Evolutionary conservation across 1,140 invertebrate species (phyloP).

Genomic region (Euwallacea similis): DNA sequence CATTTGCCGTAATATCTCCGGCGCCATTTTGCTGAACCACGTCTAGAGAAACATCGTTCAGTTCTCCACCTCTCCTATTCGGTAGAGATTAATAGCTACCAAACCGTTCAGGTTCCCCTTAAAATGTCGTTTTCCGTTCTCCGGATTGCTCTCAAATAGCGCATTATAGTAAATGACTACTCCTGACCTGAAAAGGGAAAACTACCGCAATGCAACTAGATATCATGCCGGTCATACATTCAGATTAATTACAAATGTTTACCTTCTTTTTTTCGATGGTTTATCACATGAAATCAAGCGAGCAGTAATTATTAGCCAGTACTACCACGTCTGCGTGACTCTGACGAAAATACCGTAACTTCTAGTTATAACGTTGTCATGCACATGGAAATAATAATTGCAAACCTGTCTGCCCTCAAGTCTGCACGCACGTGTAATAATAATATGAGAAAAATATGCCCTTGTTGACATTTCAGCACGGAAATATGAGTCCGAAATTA

Average conservation of each 20-base stretch:
- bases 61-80: no score
- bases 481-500: slow-evolving; percentile 25
- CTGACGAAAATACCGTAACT: slow-evolving; percentile 39
- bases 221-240: slow-evolving; percentile 6
- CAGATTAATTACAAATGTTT: slow-evolving; percentile 28
- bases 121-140: no score
- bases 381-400: slow-evolving; percentile 42
- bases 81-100: no score
- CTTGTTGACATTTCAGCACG: slow-evolving; percentile 36
- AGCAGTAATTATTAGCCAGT: slow-evolving; percentile 41
- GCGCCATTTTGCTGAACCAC: no score
- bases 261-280: slow-evolving; percentile 27
- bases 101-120: no score
- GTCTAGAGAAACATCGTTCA: no score
- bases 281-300: slow-evolving; percentile 43
- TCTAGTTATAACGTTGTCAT: slow-evolving; percentile 40
- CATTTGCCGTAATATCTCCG: no score
- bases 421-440: slow-evolving; percentile 41
- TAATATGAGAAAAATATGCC: slow-evolving; percentile 38
- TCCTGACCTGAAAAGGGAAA: no score
- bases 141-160: no score
- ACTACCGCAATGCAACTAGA: background rate
- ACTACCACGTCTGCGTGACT: slow-evolving; percentile 40
- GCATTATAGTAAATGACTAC: no score
- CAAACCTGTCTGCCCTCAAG: slow-evolving; percentile 41